These are phyloP conservation scores for Etheostoma spectabile DNA, from an alignment of 2,113 vertebrate genomes.

Conservation along the genomic window DNA sequence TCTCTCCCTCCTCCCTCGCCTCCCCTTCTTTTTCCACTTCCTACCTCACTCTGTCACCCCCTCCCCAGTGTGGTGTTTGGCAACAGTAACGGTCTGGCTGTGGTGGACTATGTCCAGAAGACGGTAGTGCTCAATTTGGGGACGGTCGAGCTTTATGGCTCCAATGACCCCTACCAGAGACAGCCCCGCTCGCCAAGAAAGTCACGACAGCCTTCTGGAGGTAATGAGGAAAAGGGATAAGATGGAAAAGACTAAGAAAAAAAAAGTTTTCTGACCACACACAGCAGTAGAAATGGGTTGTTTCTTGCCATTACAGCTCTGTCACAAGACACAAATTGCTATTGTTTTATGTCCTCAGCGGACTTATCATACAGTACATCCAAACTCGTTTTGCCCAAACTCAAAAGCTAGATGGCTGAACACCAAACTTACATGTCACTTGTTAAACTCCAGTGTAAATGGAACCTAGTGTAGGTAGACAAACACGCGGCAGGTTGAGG, in stretches of 20 bases:
- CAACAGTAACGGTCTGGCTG: conserved; percentile 96
- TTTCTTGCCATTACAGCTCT: background rate
- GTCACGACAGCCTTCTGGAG: conserved; percentile 95
- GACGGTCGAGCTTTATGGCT: conserved; percentile 94
- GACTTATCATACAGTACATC: background rate
- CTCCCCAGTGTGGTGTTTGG: conserved; percentile 90
- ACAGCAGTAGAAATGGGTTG: background rate
- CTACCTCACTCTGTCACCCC: background rate
- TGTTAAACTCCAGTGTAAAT: too few relatives aligned
- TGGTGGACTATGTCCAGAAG: conserved; percentile 99
- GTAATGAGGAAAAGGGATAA: conserved; percentile 76
- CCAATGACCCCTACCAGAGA: conserved; percentile 96
- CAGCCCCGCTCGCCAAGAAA: conserved; percentile 97
- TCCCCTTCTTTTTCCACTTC: background rate
- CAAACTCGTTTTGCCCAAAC: background rate
- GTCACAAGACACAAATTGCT: background rate
- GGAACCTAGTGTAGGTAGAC: background rate
- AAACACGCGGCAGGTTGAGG: background rate
- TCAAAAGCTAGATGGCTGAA: background rate
- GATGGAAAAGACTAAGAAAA: background rate
- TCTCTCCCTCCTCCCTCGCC: background rate
- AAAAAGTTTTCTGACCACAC: background rate
- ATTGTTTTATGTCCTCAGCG: background rate
- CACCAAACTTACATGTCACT: conserved; percentile 2
- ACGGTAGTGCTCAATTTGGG: conserved; percentile 94